Base-by-base conservation (phyloP, 2,113 vertebrate species). In the Myiopsitta monachus region DNA sequence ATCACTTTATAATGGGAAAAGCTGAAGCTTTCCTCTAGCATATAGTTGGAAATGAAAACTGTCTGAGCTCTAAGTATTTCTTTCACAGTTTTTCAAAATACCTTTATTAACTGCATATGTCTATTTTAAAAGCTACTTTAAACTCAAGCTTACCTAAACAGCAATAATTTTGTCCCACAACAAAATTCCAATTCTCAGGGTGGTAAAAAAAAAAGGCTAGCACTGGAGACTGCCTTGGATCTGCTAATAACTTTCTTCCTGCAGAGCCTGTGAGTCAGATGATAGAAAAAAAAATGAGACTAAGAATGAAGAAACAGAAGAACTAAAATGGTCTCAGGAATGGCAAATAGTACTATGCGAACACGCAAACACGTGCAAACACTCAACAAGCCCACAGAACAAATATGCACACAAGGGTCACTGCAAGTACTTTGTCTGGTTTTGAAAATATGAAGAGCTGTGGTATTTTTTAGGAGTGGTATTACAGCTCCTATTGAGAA, bases 1-100 rank as follows among this genome's bases (percentile, higher is more conserved):
- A 97, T 97, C 98, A 97, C 96, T 86, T 88, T 84, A 87, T 97
- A 98, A 98, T 90, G 83, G 95, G 97, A 97, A 97, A 97, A 91
- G 86, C 83, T 78, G 93, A 97, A 96, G 92, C 91, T 89, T 95
- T 97, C 90, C 95, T 96, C 90, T 83, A 92, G 88, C 83, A 90
- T 80, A 81, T 38, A 97, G 69, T 2, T 81, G 96, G 91, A 97
- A 96, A 97, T 92, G 75, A 94, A 96, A 96, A 92, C 88, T 90
- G 81, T 38, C 79, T 88, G 85, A 81, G 39, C 63, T 94, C 94
- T 97, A 96, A 95, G 87, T 84, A 83, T 78, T 82, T 75, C 86
- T 94, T 87, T 68, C 74, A 92, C 43, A 92, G 87, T 57, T 70
- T 52, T 90, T 83, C 69, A 95, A 77, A 94, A 88, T 79, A 80